Base-by-base conservation (phyloP, 2,797 vertebrate genomes). In the Danio tinwini region DNA sequence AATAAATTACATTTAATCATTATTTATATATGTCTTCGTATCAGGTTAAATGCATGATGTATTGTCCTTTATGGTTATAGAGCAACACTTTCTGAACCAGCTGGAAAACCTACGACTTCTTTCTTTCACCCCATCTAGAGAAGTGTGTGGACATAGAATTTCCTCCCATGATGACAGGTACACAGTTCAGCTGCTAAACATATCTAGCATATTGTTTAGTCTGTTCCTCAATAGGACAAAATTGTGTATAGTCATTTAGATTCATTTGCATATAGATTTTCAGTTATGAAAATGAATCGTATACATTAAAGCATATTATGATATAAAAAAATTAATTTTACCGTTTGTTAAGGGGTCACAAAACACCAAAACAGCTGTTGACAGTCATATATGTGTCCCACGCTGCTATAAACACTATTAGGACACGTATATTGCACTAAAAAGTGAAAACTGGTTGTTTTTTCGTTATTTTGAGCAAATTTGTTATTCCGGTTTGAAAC, bases 91-190 rank as follows among this genome's bases (percentile, higher is more conserved):
- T 88, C 91, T 99, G 85, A 96, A 93, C 78, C 94, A 99, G 87
- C 95, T 99, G 0, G 95, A 98, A 85, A 96, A 98, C 87, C 92
- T 99, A 83, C 93, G 98, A 81, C 95, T 99, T 87, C 92, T 99
- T 75, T 98, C 98, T 61, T 96, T 98, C 89, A 99, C 98, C 8
- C 97, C 98, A 13, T 96, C 98, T 76, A 95, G 97, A 88, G 95
- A 97, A 87, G 96, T 99, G 82, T 95, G 97, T 86, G 98, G 98
- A 85, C 93, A 95, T 89, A 95, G 97, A 89, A 99, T 99, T 85
- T 94, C 93, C 21, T 94, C 97, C 59, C 98, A 99, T 21, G 98
- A 99, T 12, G 98, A 99, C 94, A 96, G 97, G 98, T 99, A 89
- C 42, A 2, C 37, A 13, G 42, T 53, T 11, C 75, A 21, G 16